A percentile compares a stretch with the other conserved stretches of the same genome.
These are phyloP conservation scores for Theristicus caerulescens DNA, from an alignment of 2,113 vertebrate genomes.

Conservation along the genomic window DNA sequence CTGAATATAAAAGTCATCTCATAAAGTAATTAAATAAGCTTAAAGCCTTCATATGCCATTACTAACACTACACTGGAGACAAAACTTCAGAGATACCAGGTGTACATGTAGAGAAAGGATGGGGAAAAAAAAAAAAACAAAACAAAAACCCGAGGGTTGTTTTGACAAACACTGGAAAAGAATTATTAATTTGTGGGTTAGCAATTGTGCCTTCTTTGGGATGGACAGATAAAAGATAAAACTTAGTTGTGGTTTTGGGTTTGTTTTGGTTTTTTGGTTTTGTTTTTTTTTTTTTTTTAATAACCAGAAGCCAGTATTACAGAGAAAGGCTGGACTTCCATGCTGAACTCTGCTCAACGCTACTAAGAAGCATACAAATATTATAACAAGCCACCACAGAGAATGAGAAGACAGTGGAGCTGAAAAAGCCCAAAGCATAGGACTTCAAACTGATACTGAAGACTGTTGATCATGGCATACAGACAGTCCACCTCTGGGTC, in stretches of 20 bases:
- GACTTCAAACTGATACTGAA: neutral
- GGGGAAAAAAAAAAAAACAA: no score
- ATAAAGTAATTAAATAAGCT: neutral
- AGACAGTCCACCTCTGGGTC: neutral
- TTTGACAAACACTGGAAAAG: neutral
- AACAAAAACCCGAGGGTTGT: neutral
- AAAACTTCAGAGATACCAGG: neutral
- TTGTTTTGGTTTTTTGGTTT: neutral
- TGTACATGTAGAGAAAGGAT: neutral
- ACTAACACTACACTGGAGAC: neutral
- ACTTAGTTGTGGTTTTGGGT: neutral
- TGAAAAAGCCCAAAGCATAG: neutral
- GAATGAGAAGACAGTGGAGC: neutral
- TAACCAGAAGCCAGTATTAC: neutral
- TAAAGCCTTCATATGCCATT: neutral
- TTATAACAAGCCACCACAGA: neutral
- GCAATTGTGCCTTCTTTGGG: neutral
- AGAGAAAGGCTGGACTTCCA: neutral
- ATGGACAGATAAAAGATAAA: neutral
- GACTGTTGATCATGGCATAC: neutral
- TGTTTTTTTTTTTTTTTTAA: neutral
- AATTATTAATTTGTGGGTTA: neutral
- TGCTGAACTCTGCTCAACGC: neutral
- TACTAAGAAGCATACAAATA: neutral
- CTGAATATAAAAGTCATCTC: neutral